phyloP scores from a whole-genome alignment of 2,888 invertebrate species.

The Prenolepis imparis region DNA sequence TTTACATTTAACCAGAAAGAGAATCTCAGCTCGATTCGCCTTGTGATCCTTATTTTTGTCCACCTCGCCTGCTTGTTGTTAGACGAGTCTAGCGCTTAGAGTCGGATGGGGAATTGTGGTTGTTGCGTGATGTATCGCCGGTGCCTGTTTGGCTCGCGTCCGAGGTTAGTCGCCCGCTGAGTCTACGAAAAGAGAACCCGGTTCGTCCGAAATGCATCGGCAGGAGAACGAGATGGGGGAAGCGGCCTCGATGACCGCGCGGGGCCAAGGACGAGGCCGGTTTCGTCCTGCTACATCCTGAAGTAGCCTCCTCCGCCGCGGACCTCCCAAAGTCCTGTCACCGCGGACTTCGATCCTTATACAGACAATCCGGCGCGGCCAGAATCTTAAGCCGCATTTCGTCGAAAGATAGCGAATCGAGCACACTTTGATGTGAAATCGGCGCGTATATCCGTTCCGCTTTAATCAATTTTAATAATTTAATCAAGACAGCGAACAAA shows the following conservation, averaged over 20 bases:
- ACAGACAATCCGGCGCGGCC: constrained; percentile 18
- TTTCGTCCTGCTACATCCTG: constrained; percentile 47
- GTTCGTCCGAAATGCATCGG: constrained; percentile 58
- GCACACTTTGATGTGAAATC: background rate
- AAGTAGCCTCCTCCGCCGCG: constrained; percentile 25
- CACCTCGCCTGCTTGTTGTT: constrained; percentile 56
- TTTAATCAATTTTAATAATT: background rate
- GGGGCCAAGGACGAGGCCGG: constrained; percentile 71
- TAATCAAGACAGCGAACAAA: background rate
- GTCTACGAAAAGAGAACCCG: constrained; percentile 73
- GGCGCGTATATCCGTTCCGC: background rate
- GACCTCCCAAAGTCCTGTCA: constrained; percentile 66
- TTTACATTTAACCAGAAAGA: constrained; percentile 42
- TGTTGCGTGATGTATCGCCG: constrained; percentile 82
- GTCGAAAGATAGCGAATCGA: background rate
- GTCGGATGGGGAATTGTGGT: constrained; percentile 79
- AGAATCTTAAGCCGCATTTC: background rate
- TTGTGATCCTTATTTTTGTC: constrained; percentile 35
- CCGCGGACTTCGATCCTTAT: constrained; percentile 57
- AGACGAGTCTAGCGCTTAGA: constrained; percentile 68
- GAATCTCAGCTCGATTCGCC: constrained; percentile 33
- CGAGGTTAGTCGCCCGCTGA: constrained; percentile 76
- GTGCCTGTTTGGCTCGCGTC: constrained; percentile 77
- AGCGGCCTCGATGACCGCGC: constrained; percentile 62
- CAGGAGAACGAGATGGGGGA: constrained; percentile 22